Conservation (phyloP, 2,888 invertebrate genomes). For the Calameuta filiformis region DNA sequence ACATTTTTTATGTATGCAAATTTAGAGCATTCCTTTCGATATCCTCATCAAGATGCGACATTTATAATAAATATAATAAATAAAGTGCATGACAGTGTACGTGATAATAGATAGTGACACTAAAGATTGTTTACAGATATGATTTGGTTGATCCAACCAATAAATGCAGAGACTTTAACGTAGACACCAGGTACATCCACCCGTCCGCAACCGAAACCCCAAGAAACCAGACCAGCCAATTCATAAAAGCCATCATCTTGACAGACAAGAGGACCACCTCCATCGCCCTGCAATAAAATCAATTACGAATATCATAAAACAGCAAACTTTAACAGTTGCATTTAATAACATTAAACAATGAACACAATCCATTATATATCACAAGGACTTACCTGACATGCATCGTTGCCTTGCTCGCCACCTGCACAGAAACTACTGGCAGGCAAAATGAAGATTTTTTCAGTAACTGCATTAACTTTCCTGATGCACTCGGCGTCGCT, state of each 20-base stretch:
- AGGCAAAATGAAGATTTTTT: constrained; percentile 93
- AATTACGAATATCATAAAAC: constrained; percentile 1
- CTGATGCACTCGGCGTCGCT: constrained; percentile 92
- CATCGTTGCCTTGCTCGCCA: constrained; percentile 92
- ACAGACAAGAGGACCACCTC: constrained; percentile 93
- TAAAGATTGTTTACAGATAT: constrained; percentile 94
- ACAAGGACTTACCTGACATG: constrained; percentile 79
- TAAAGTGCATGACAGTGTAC: not conserved
- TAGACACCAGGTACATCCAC: constrained; percentile 96
- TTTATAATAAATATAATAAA: not conserved
- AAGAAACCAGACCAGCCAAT: constrained; percentile 92
- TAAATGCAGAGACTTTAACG: constrained; percentile 94
- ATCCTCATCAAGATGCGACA: not conserved
- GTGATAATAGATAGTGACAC: constrained; percentile 6
- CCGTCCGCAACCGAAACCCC: constrained; percentile 95
- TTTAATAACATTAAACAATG: not conserved
- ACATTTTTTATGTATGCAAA: not conserved
- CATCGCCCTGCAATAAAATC: constrained; percentile 79
- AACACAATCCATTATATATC: constrained; percentile 1
- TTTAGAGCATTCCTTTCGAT: not conserved
- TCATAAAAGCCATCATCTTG: constrained; percentile 94
- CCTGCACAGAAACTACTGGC: constrained; percentile 95
- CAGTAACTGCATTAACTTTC: constrained; percentile 93
- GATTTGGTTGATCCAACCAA: constrained; percentile 97
- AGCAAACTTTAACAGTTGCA: not conserved